Base-by-base conservation (phyloP, 2,888 invertebrate species). In the Chrysina gloriosa region DNA sequence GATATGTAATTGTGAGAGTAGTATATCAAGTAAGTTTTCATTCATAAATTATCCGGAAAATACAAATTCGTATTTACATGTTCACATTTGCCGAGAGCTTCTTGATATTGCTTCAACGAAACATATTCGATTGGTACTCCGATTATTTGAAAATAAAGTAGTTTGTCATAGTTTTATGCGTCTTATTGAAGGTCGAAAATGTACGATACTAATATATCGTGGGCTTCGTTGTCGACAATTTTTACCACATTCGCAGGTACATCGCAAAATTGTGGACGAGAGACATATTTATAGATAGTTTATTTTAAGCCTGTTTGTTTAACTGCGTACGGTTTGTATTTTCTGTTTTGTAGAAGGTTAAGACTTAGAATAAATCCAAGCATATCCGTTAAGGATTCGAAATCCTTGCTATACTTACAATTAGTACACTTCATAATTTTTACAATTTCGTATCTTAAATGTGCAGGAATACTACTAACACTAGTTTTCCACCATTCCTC, bases 1-100 rank as follows among this genome's bases (percentile, higher is more conserved):
- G 79, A 80, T 81, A 77, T 76, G 71, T 75, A 75, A 72, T 70
- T 73, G 69, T 61, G 73, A 50, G 65, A 34, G 39, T 64, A 54
- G 29, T 14, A 54, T 54, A 45, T 19, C 23, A 58, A 65, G 67
- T 64, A 65, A 64, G 66, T 48, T 56, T 66, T 42, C 54, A 63
- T 36, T 63, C 36, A 61, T 48, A 47, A 63, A 50, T 61, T 48
- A 45, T 48, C 31, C 9, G 14, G 27, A 50, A 27, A 58, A 54
- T 25, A 58, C 23, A 45, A 48, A 63, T 50, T 63, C 39, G 52
- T 67, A 63, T 67, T 67, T 67, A 27, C 42, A 3, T 50, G 11
- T 21, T 25, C 42, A 11, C 36, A n/a, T n/a, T 27, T 54, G 34
- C n/a, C 14, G 11, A 23, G 48, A 23, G 11, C 34, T 56, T 50